Conservation (phyloP, 2,797 vertebrate species). For the Hoplostethus mediterraneus region DNA sequence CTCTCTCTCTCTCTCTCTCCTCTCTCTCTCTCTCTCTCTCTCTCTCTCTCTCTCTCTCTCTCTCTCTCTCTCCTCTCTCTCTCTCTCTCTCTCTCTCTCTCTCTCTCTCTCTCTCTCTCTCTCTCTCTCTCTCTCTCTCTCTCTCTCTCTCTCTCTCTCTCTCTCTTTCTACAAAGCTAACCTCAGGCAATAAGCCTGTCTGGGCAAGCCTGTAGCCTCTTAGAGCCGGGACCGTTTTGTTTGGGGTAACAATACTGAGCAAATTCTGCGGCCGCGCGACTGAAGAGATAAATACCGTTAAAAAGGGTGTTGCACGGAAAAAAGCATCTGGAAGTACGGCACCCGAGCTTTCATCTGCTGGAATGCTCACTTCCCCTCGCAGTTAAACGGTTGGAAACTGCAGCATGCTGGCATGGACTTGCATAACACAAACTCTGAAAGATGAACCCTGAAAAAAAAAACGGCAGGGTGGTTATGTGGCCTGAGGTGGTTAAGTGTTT, state of each 20-base stretch:
- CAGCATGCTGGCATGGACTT: constrained; percentile 31
- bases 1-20: constrained; percentile 50
- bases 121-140: constrained; percentile 45
- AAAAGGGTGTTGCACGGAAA: constrained; percentile 35
- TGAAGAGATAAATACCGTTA: constrained; percentile 52
- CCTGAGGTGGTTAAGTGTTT: constrained; percentile 26
- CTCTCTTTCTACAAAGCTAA: constrained; percentile 53
- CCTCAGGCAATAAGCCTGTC: constrained; percentile 68
- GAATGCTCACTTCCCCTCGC: constrained; percentile 37
- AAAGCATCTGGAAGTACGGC: constrained; percentile 62
- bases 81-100: constrained; percentile 49
- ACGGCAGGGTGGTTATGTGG: constrained; percentile 40
- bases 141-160: constrained; percentile 45
- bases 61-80: constrained; percentile 52
- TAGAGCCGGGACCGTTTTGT: constrained; percentile 74
- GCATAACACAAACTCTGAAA: constrained; percentile 45
- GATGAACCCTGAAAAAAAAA: constrained; percentile 51
- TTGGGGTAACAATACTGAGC: constrained; percentile 70
- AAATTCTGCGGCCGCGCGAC: constrained; percentile 58
- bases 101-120: constrained; percentile 45
- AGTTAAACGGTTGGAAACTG: constrained; percentile 51
- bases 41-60: constrained; percentile 51
- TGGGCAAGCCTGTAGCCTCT: constrained; percentile 62
- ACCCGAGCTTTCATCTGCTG: constrained; percentile 53
- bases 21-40: constrained; percentile 53